These are phyloP conservation scores for Melinaea menophilus DNA, from an alignment of 2,888 invertebrate genomes.

Conservation along the genomic window DNA sequence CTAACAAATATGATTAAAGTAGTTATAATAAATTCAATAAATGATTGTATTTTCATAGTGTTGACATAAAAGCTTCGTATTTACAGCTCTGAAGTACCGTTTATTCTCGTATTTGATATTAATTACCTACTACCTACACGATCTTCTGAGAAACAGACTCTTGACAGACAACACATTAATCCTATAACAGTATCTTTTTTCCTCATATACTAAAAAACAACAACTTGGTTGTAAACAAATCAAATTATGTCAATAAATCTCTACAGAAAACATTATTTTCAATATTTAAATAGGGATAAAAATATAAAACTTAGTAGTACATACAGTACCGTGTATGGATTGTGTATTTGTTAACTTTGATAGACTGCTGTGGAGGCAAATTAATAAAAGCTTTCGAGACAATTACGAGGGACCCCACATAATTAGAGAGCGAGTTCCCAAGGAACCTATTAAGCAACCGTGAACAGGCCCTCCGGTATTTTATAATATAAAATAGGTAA, in stretches of 20 bases:
- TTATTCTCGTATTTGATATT: no score
- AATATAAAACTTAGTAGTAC: constrained; percentile 11
- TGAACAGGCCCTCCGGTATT: constrained; percentile 24
- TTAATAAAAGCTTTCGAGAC: constrained; percentile 30
- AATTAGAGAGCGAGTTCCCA: constrained; percentile 30
- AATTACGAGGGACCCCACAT: constrained; percentile 26
- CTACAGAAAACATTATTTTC: neutral
- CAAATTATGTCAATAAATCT: neutral
- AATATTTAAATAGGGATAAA: neutral
- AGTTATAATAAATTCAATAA: no score
- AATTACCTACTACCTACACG: no score
- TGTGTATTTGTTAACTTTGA: constrained; percentile 24
- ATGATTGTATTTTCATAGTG: no score
- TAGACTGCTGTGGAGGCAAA: constrained; percentile 25
- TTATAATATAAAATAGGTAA: constrained; percentile 27
- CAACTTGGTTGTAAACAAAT: neutral
- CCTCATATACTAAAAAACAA: neutral
- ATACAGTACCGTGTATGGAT: constrained; percentile 14
- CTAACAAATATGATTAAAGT: no score
- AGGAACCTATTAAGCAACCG: constrained; percentile 29
- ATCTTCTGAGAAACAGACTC: no score
- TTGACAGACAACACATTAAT: no score
- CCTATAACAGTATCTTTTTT: no score
- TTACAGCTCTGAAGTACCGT: no score
- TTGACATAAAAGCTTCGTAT: no score